phyloP scores from a whole-genome alignment of 2,888 invertebrate genomes.

The Tricholauxania praeusta region DNA sequence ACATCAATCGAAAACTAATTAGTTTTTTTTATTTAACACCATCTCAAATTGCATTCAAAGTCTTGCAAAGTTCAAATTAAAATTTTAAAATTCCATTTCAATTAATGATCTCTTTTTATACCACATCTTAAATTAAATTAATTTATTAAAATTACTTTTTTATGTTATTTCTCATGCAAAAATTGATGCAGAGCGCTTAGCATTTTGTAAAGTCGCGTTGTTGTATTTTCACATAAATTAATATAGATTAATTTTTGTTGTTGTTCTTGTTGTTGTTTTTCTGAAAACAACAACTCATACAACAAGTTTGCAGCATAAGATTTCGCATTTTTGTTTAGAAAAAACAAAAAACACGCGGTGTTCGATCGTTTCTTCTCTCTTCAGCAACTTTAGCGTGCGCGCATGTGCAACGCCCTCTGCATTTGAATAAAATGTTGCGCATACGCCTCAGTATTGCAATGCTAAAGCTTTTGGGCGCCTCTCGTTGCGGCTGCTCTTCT shows the following conservation, averaged over 20 bases:
- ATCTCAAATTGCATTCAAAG: no score
- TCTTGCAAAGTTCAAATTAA: no score
- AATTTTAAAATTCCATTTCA: neutral
- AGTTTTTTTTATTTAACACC: no score
- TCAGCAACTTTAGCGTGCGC: conserved; percentile 19
- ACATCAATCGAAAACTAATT: no score
- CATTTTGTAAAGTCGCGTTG: conserved; percentile 50
- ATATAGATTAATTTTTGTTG: conserved; percentile 37
- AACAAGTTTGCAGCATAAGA: conserved; percentile 8
- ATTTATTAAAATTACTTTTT: conserved; percentile 1
- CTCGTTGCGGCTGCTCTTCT: conserved; percentile 8
- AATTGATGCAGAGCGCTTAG: conserved; percentile 27
- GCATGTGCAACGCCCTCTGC: conserved; percentile 65
- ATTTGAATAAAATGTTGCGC: conserved; percentile 60
- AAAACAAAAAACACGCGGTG: neutral
- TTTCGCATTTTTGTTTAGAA: neutral
- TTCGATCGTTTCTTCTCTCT: conserved; percentile 1
- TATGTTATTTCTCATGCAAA: conserved; percentile 18
- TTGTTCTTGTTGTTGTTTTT: conserved; percentile 27
- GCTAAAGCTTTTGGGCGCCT: conserved; percentile 15
- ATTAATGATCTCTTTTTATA: conserved; percentile 13
- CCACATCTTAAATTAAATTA: conserved; percentile 39
- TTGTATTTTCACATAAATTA: conserved; percentile 62
- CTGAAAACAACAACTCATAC: conserved; percentile 15
- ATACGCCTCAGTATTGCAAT: conserved; percentile 53